These are phyloP conservation scores for Nothobranchius furzeri DNA, from an alignment of 2,113 vertebrate species.

Conservation along the genomic window DNA sequence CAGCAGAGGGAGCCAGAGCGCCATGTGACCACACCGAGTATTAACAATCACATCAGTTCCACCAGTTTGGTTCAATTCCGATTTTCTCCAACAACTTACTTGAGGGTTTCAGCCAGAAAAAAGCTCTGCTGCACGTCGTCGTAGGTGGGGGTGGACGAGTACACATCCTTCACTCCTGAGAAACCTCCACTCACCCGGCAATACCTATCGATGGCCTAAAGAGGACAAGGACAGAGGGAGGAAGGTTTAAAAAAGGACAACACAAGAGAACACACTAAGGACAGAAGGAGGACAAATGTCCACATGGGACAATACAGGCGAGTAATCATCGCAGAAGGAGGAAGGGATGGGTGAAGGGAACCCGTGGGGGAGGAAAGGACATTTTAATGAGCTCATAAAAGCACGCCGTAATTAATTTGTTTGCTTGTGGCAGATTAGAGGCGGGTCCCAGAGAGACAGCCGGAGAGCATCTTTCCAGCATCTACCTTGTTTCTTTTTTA, in stretches of 20 bases:
- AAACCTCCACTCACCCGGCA: constrained; percentile 95
- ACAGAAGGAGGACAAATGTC: no score
- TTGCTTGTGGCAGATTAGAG: constrained; percentile 64
- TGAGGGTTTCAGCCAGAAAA: constrained; percentile 98
- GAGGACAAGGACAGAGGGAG: not conserved
- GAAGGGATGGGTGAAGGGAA: constrained; percentile 18
- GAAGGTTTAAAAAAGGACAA: not conserved
- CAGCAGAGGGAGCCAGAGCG: constrained; percentile 62
- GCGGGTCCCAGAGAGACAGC: constrained; percentile 43
- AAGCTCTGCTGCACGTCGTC: constrained; percentile 99
- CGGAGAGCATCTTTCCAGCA: constrained; percentile 20
- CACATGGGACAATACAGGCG: not conserved
- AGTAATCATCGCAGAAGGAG: not conserved
- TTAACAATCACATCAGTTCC: not conserved
- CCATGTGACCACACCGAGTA: not conserved
- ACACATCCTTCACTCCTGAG: constrained; percentile 97
- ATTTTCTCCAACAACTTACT: constrained; percentile 79
- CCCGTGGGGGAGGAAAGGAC: constrained; percentile 8
- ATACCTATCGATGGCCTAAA: constrained; percentile 95
- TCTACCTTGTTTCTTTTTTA: constrained; percentile 8
- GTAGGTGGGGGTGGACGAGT: constrained; percentile 91
- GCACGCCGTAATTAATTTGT: constrained; percentile 60
- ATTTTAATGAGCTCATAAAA: constrained; percentile 62
- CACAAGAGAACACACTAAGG: not conserved
- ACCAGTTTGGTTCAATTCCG: no score